Conservation (phyloP, 1,140 invertebrate species). For the Andricus grossulariae region DNA sequence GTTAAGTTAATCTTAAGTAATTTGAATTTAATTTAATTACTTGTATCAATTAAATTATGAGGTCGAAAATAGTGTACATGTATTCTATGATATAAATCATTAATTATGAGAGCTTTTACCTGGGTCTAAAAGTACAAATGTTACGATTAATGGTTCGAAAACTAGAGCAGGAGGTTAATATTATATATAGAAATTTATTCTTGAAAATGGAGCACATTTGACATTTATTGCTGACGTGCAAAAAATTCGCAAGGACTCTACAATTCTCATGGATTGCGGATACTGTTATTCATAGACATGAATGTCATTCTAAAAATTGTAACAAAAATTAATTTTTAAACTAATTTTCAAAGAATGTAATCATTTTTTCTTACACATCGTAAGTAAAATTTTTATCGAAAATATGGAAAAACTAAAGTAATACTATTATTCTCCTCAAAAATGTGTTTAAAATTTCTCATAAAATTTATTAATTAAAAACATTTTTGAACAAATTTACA, state of each 20-base stretch:
- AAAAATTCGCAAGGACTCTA: not conserved
- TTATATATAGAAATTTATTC: slow-evolving; percentile 20
- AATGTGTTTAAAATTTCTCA: too few species aligned
- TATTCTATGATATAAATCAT: slow-evolving; percentile 11
- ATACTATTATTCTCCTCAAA: too few species aligned
- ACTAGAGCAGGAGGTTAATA: slow-evolving; percentile 10
- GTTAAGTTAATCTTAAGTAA: too few species aligned
- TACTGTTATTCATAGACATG: not conserved
- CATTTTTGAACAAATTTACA: too few species aligned
- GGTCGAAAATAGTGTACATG: not conserved
- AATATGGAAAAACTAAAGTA: too few species aligned
- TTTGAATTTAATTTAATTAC: too few species aligned
- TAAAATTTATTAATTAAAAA: too few species aligned
- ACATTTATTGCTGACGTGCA: not conserved
- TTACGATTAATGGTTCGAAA: not conserved
- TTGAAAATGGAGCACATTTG: slow-evolving; percentile 10
- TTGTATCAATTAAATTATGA: not conserved
- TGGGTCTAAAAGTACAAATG: not conserved
- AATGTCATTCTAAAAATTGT: too few species aligned
- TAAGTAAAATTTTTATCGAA: too few species aligned
- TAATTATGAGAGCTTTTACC: slow-evolving; percentile 24
- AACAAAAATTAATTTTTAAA: too few species aligned
- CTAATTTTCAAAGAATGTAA: too few species aligned
- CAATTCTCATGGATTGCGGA: not conserved
- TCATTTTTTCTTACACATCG: too few species aligned